Evolutionary conservation across 2,888 invertebrate genomes (phyloP), one percentile per base, ranked within the genome.

Genomic region (Drosophila maculinotata): DNA sequence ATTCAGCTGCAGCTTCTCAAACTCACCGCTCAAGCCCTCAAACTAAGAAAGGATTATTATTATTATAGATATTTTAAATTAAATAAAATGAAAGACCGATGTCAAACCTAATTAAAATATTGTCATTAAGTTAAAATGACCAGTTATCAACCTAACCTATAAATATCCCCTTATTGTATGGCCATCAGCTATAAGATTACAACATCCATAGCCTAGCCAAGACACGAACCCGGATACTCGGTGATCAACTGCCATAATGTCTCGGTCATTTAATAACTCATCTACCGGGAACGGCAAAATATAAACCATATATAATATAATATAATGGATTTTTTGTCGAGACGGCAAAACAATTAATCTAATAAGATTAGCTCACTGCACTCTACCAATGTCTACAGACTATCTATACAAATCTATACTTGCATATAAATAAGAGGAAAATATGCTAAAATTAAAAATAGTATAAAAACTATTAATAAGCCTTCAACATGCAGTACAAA

Each of bases 1-100:
- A 36, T 93, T 92, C 89, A 96, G 95, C 89, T 96, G 96, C 25
- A 96, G 92, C 89, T 96, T 96, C 79, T 97, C 96, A 79, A 95
- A 96, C 86, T 97, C 96, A 1, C 93, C 93, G 87, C 95, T 95
- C 12, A 97, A 90, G 10, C 94, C 93, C 85, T 97, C 97, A 79
- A 95, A 93, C 95, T 93, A 12, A 20, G 35, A 41, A 15, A 3
- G 9, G 14, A 26, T 39, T 17, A 23, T 8, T 3, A 3, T 23
- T 26, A 44, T 14, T 6, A 30, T 12, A 1, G 3, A 12, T 26
- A 12, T 26, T 2, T 28, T 4, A 15, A 5, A 10, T 35, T 6
- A 35, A 33, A 2, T 23, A 2, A 14, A 14, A 33, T 33, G 14
- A 14, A n/a, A 10, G 1, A 30, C 3, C 6, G 9, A 41, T 41